Percentiles rank a stretch among this genome's conserved stretches.
Evolutionary conservation across 1,140 invertebrate species (phyloP).

Genomic region (Tribolium castaneum): DNA sequence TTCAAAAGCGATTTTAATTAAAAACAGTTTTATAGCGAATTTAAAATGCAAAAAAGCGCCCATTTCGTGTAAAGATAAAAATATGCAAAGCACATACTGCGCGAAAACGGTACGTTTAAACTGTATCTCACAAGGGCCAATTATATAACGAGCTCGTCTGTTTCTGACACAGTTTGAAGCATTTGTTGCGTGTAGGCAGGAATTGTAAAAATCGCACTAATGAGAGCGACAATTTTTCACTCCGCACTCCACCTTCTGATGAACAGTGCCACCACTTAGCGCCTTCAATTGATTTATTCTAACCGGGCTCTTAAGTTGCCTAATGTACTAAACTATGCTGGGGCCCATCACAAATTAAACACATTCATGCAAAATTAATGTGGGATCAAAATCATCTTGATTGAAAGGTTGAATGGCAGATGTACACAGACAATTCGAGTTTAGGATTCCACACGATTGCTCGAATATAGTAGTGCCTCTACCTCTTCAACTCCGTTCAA

Average conservation of each 20-base stretch:
- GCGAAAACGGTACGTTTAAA: conserved; percentile 17
- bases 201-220: conserved; percentile 34
- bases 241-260: not conserved
- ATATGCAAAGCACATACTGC: conserved; percentile 16
- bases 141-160: conserved; percentile 18
- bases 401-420: conserved; percentile 23
- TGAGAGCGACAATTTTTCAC: conserved; percentile 23
- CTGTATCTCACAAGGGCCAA: conserved; percentile 31
- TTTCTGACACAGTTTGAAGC: conserved; percentile 15
- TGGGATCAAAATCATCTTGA: conserved; percentile 16
- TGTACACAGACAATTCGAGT: conserved; percentile 18
- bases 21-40: conserved; percentile 12
- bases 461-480: not conserved
- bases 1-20: conserved; percentile 6
- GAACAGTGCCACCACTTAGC: not conserved
- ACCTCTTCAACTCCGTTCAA: not conserved
- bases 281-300: not conserved
- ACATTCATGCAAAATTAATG: conserved; percentile 23
- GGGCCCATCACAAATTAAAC: conserved; percentile 17
- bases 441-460: not conserved
- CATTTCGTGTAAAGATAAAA: conserved; percentile 1
- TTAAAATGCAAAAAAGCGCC: conserved; percentile 9
- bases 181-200: not conserved
- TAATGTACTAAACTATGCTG: conserved; percentile 1
- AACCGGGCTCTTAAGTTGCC: not conserved